A percentile compares a stretch with the other conserved stretches of the same genome.
These are phyloP conservation scores for Coreoperca whiteheadi DNA, from an alignment of 2,113 vertebrate genomes.

Conservation along the genomic window DNA sequence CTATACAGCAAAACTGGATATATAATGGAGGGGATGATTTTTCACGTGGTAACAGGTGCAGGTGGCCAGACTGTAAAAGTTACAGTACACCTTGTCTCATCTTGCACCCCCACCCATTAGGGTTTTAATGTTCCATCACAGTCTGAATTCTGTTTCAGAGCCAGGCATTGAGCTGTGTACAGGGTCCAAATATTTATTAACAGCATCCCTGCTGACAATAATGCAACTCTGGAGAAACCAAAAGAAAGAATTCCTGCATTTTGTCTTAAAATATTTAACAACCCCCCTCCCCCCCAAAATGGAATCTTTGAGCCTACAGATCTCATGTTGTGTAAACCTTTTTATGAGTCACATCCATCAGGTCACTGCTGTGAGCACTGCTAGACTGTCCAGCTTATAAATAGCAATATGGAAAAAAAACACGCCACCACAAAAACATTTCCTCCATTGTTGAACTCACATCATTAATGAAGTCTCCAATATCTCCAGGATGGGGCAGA, in stretches of 20 bases:
- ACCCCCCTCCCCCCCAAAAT: not conserved
- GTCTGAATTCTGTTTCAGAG: conserved; percentile 22
- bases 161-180: conserved; percentile 21
- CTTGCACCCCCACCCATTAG: conserved; percentile 32
- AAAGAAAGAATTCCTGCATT: not conserved
- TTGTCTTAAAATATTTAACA: not conserved
- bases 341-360: not conserved
- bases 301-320: not conserved
- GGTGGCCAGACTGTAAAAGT: conserved; percentile 39
- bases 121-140: conserved; percentile 49
- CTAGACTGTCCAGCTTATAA: not conserved
- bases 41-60: conserved; percentile 32
- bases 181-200: not conserved
- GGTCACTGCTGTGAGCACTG: conserved; percentile 5
- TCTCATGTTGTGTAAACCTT: not conserved
- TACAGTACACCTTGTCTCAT: conserved; percentile 41
- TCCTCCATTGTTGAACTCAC: conserved; percentile 77
- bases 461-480: conserved; percentile 98
- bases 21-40: conserved; percentile 27
- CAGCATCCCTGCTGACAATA: not conserved
- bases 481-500: conserved; percentile 96
- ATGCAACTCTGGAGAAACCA: conserved; percentile 12
- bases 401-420: not conserved
- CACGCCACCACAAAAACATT: not conserved
- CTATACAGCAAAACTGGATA: not conserved